Base-by-base conservation (phyloP, 37 sponge, comb jelly and placozoan species). In the Crambe crambe region DNA sequence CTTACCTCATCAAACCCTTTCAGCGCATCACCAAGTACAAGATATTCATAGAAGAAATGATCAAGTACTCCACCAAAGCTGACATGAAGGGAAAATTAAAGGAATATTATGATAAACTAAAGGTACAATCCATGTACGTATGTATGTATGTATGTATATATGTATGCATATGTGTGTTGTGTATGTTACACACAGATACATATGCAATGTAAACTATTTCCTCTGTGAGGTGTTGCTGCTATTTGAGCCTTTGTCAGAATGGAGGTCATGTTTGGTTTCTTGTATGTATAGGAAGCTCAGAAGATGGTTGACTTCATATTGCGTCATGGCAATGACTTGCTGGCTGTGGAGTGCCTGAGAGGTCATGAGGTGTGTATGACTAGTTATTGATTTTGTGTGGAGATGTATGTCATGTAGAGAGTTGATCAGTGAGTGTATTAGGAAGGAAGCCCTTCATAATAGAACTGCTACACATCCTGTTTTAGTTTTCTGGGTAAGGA, bases 321-420 rank as follows among this genome's bases (percentile, higher is more conserved):
- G 0, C 91, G 92, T 29, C 95, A 94, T 90, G 95, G 95, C 58
- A 90, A 94, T 74, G 92, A 94, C 74, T 65, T 94, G n/a, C 76
- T 94, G 9, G 95, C 95, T 31, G 74, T 94, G 31, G 95, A 94
- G 36, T 71, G 66, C 31, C 79, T 94, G 21, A 80, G 40, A 81
- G 92, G 91, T 41, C 87, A 73, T 43, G 82, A 87, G 47, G 94
- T 92, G n/a, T 22, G 70, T 47, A 47, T 15, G 12, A 47, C 6
- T 47, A 47, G 51, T 61, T 23, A 23, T 61, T 61, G 63, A 23
- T 61, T 10, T 18, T 54, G 56, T 54, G 10, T 20, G 56, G 17
- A 54, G 10, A 18, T 54, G 56, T 18, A 54, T 10, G 10, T 10
- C 56, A 54, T 54, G 56, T 54, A 18, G 56, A 20, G 17, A 10